Base-by-base conservation (phyloP, 2,113 vertebrate species). In the Ascaphus truei region DNA sequence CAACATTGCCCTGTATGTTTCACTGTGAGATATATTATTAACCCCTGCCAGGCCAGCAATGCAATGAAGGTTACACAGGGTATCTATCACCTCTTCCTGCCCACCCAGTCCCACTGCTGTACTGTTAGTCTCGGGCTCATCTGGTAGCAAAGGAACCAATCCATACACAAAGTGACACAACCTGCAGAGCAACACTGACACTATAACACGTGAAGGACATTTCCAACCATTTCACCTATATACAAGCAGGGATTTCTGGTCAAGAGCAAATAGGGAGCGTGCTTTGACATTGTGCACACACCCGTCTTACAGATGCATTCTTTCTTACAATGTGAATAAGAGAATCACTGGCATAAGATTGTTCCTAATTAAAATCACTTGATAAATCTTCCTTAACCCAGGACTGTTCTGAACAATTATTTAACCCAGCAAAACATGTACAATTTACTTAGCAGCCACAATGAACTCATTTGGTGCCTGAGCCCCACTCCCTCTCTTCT, bases 101-200 rank as follows among this genome's bases (percentile, higher is more conserved):
- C n/a, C 13, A 20, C 56, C 56, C 25, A 10, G 33, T 20, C 33
- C 56, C 20, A 39, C 36, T 36, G 20, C 53, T 57, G 16, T 18
- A 18, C 18, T 5, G 22, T 22, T 15, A 11, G 29, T 59, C 39
- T 39, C 33, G 39, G 9, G 20, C 4, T 22, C 2, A 25, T 18
- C 53, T n/a, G 56, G 16, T 34, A 59, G 27, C 26, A 18, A 29
- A 25, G 37, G 22, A 25, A 41, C 57, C 18, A n/a, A 25, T 25
- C 3, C 4, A 39, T 18, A 23, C 5, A 22, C 18, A 79, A 79
- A 82, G 78, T 66, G 47, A 76, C 64, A 86, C 61, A 74, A 81
- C 84, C 84, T 80, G 75, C 73, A 60, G 75, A 80, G 73, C 83
- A 80, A 83, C 77, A 84, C 85, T 86, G 88, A 89, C 86, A 86